Base-by-base conservation (phyloP, 2,797 vertebrate species). In the Poeciliopsis gracilis region DNA sequence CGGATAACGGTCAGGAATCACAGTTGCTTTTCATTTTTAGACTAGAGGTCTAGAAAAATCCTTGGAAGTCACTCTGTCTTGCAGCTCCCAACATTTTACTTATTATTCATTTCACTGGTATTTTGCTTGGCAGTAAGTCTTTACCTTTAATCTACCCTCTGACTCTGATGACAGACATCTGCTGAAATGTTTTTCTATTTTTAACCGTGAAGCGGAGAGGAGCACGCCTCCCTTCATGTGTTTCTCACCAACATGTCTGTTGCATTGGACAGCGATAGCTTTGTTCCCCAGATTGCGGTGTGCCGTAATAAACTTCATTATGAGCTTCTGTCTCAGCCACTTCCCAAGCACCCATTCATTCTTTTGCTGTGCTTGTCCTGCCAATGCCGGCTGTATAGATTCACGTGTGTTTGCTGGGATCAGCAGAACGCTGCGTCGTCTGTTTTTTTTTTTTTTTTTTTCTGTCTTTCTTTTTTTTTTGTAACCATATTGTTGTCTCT, bases 271-370 rank as follows among this genome's bases (percentile, higher is more conserved):
- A 92, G 86, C 73, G 82, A 71, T 51, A 80, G 79, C 80, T 85
- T 89, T 91, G 88, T 93, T 86, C 81, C 84, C 78, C 73, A 73
- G 83, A 78, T 67, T 20, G 51, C 30, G 78, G 69, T 75, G 75
- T 28, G 49, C 61, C 77, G 80, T 78, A 59, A 86, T 90, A 84
- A 86, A 90, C 84, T 80, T 78, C 51, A 83, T 87, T 84, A 81
- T 78, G 72, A 81, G 78, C 81, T 46, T 59, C 53, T 63, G 77
- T 90, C 83, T 87, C 30, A 70, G 71, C 84, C 77, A 71, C 80
- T 83, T 86, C 73, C 80, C 61, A 33, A 86, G 59, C 84, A 73
- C 73, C 55, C 47, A 47, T 81, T 81, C 74, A 73, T 86, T 89
- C 41, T 82, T 78, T 49, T 79, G 73, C 79, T 75, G 9, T 78